Conservation (phyloP, 2,888 invertebrate genomes). For the Mylabris sibirica region DNA sequence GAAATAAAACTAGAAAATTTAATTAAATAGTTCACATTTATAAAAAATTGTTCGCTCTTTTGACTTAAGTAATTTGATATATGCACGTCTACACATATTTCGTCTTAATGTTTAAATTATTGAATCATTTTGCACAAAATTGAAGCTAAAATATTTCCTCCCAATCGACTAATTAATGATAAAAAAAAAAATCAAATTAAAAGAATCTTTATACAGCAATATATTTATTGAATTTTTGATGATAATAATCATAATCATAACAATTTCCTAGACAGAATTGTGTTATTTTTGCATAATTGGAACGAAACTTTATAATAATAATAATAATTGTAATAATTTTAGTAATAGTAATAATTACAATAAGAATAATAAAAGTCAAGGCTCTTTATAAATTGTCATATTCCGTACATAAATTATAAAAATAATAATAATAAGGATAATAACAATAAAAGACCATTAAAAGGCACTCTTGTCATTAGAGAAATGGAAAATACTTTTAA, state of each 20-base stretch:
- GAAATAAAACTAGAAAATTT: too few species aligned
- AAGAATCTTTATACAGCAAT: not conserved
- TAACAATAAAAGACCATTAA: not conserved
- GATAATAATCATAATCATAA: not conserved
- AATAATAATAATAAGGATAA: not conserved
- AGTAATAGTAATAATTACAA: too few species aligned
- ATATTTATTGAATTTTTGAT: not conserved
- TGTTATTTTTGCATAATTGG: not conserved
- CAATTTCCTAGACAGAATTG: not conserved
- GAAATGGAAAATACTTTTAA: not conserved
- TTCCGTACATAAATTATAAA: not conserved
- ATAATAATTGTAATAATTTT: not conserved
- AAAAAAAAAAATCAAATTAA: not conserved
- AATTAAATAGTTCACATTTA: too few species aligned
- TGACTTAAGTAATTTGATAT: too few species aligned
- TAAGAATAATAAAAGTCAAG: not conserved
- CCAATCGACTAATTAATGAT: not conserved
- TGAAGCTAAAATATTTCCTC: too few species aligned
- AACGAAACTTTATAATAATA: too few species aligned
- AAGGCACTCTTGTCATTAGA: constrained; percentile 4
- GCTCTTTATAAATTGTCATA: constrained; percentile 2
- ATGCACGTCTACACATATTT: too few species aligned
- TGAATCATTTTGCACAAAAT: too few species aligned
- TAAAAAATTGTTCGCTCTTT: too few species aligned
- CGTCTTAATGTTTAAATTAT: too few species aligned